These are phyloP conservation scores for Potamarius usumacintae DNA, from an alignment of 2,113 vertebrate species.

Conservation along the genomic window DNA sequence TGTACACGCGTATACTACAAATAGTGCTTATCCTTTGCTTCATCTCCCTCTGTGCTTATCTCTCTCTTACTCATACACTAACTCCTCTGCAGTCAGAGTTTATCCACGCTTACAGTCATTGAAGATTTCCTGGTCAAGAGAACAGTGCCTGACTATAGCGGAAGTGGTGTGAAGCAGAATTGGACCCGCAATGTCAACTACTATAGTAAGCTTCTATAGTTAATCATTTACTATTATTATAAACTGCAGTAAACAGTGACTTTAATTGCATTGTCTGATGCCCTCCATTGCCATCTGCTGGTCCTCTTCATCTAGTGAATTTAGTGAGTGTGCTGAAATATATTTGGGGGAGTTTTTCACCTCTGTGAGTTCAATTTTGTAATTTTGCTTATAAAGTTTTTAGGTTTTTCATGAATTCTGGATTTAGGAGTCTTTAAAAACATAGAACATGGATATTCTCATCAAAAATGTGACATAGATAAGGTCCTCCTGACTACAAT, in stretches of 20 bases:
- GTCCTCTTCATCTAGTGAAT: not conserved
- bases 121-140: slow-evolving; percentile 93
- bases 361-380: not conserved
- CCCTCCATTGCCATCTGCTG: not conserved
- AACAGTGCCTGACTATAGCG: slow-evolving; percentile 74
- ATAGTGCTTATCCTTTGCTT: not conserved
- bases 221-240: not conserved
- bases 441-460: not conserved
- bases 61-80: not conserved
- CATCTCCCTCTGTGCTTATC: not conserved
- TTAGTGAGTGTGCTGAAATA: not conserved
- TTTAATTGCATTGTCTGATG: not conserved
- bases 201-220: slow-evolving; percentile 81
- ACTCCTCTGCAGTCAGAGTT: slow-evolving; percentile 83
- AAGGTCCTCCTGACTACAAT: not conserved
- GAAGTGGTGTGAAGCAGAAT: slow-evolving; percentile 69
- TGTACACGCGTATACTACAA: not conserved
- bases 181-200: slow-evolving; percentile 94
- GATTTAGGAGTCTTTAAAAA: not conserved
- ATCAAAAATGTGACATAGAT: not conserved
- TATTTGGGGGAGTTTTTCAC: not conserved
- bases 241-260: not conserved
- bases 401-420: not conserved
- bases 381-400: not conserved
- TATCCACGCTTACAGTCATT: slow-evolving; percentile 93